Percentiles rank a stretch among this genome's conserved stretches.
Evolutionary conservation across 2,113 vertebrate genomes (phyloP).

Genomic region (Clinocottus analis): DNA sequence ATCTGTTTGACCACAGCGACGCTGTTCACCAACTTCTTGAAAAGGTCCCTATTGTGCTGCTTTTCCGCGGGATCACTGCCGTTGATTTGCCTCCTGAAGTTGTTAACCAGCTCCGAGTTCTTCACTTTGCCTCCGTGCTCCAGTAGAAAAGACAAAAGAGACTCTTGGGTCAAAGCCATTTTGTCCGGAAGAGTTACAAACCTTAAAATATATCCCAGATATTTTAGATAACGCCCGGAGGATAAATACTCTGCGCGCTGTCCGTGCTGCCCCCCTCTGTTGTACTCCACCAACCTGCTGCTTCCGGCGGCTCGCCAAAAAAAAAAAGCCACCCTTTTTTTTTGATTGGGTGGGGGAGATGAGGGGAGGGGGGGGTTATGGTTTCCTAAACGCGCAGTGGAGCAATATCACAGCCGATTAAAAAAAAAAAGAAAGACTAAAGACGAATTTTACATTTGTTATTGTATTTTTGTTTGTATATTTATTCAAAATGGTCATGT

Average conservation of each 20-base stretch:
- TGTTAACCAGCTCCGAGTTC: conserved; percentile 85
- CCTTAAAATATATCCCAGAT: not conserved
- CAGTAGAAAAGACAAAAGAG: conserved; percentile 85
- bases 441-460: not conserved
- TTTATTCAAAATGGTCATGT: not conserved
- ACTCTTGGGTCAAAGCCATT: conserved; percentile 86
- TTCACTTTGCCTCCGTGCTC: conserved; percentile 87
- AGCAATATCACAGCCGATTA: not conserved
- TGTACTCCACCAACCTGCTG: conserved; percentile 76
- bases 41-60: conserved; percentile 85
- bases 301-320: conserved; percentile 75
- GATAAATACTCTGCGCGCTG: conserved; percentile 22
- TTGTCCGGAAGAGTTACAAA: not conserved
- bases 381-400: not conserved
- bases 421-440: not conserved
- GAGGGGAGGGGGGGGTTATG: no score
- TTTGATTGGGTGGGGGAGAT: no score
- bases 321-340: not conserved
- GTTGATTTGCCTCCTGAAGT: conserved; percentile 85
- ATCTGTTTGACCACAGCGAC: conserved; percentile 88
- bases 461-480: not conserved
- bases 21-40: conserved; percentile 88
- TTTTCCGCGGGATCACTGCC: conserved; percentile 81
- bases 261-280: conserved; percentile 10
- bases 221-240: not conserved